phyloP scores from a whole-genome alignment of 2,113 vertebrate genomes.

The Osmerus eperlanus region DNA sequence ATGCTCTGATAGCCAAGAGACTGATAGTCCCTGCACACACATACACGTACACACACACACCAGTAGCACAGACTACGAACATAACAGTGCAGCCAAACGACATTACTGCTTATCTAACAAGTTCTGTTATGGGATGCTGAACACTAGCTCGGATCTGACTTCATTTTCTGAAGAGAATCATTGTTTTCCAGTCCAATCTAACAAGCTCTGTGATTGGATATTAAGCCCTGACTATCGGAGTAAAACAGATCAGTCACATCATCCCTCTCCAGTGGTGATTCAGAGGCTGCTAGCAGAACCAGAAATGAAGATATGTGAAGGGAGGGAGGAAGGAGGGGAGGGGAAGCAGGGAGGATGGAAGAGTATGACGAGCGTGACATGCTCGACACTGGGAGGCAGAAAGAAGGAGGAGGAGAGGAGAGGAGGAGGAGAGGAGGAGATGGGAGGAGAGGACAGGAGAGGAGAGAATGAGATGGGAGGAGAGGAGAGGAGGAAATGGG shows the following conservation, averaged over 20 bases:
- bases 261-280: constrained; percentile 43
- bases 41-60: constrained; percentile 13
- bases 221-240: constrained; percentile 52
- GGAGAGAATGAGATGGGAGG: too few relatives aligned
- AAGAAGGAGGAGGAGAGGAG: constrained; percentile 52
- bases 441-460: constrained; percentile 2
- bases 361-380: background rate
- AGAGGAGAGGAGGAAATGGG: too few relatives aligned
- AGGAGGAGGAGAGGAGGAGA: constrained; percentile 48
- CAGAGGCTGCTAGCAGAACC: constrained; percentile 16
- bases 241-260: constrained; percentile 68
- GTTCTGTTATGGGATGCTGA: too few relatives aligned
- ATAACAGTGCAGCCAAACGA: too few relatives aligned
- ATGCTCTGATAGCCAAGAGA: constrained; percentile 36
- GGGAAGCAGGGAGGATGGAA: background rate
- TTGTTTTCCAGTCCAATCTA: constrained; percentile 46
- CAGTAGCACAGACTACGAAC: background rate
- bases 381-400: constrained; percentile 35
- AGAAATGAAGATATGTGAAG: constrained; percentile 18
- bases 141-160: too few relatives aligned
- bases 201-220: constrained; percentile 61
- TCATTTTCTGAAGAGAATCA: background rate
- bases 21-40: constrained; percentile 24
- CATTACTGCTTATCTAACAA: too few relatives aligned
- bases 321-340: background rate